Evolutionary conservation across 2,113 vertebrate species (phyloP).

Genomic region (Loxodonta africana): DNA sequence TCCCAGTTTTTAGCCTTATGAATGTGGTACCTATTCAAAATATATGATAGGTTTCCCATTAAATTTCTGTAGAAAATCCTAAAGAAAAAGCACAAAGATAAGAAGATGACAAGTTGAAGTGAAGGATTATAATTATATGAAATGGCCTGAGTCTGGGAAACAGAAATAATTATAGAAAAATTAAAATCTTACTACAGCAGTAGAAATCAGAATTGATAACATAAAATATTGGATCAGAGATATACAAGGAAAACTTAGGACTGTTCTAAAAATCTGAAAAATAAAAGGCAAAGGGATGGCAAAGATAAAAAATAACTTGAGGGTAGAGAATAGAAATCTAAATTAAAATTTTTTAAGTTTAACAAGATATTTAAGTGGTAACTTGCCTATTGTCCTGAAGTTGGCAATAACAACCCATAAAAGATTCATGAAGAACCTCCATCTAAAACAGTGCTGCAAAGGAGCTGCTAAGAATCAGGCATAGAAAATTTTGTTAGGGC

Average conservation of each 20-base stretch:
- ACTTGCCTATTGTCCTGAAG: not conserved
- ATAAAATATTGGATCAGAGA: not conserved
- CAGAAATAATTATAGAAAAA: not conserved
- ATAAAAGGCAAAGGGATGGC: not conserved
- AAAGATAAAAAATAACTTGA: not conserved
- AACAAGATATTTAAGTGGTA: not conserved
- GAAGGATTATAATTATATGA: not conserved
- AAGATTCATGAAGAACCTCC: not conserved
- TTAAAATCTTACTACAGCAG: not conserved
- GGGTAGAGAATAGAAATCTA: not conserved
- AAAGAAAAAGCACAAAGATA: not conserved
- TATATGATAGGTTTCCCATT: not conserved
- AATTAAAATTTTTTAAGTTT: not conserved
- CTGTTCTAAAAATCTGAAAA: not conserved
- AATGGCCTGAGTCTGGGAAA: not conserved
- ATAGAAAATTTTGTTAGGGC: too few species aligned
- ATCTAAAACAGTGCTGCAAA: not conserved
- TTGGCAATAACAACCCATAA: not conserved
- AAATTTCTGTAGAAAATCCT: not conserved
- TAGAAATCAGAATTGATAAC: not conserved
- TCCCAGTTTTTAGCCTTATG: too few species aligned
- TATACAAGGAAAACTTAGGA: not conserved
- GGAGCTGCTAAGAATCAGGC: not conserved
- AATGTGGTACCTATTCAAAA: not conserved
- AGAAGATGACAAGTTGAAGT: not conserved